A percentile compares a stretch with the other conserved stretches of the same genome.
These are phyloP conservation scores for Globodera rostochiensis DNA, from an alignment of 1,140 invertebrate genomes.

Conservation along the genomic window DNA sequence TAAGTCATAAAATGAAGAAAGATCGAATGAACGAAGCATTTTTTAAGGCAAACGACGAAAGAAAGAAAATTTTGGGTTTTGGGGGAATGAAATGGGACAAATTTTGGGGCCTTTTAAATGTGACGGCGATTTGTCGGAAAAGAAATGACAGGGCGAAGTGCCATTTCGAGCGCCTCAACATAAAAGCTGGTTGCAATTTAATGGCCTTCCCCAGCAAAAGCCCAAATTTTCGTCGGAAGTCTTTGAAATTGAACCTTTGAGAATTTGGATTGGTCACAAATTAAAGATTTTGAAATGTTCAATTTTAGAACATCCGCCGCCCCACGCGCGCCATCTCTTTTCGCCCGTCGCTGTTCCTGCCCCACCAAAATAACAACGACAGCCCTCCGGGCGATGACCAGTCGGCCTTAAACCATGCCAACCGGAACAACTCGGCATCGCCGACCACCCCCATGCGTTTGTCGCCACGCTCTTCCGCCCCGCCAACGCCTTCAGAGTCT, in stretches of 20 bases:
- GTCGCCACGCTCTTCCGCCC: slow-evolving; percentile 10
- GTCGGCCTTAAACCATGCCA: background rate
- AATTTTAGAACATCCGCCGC: background rate
- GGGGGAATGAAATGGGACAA: too few species aligned
- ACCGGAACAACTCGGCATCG: background rate
- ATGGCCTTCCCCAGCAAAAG: background rate
- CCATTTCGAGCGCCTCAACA: too few species aligned
- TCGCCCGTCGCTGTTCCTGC: background rate
- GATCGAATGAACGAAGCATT: background rate
- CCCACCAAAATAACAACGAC: slow-evolving; percentile 14
- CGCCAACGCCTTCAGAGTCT: slow-evolving; percentile 2
- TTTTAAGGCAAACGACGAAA: background rate
- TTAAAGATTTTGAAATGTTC: too few species aligned
- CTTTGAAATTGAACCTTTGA: too few species aligned
- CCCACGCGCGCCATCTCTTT: background rate
- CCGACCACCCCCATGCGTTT: background rate
- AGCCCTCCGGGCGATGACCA: background rate
- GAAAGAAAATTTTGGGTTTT: background rate
- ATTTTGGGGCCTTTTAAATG: background rate
- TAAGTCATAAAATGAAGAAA: slow-evolving; percentile 2
- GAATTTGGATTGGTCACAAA: too few species aligned
- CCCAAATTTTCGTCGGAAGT: too few species aligned
- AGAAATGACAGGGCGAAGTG: background rate
- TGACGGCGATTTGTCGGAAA: background rate
- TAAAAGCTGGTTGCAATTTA: too few species aligned